Evolutionary conservation across 2,797 vertebrate genomes (phyloP).

Genomic region (Malacoctenus gilli): DNA sequence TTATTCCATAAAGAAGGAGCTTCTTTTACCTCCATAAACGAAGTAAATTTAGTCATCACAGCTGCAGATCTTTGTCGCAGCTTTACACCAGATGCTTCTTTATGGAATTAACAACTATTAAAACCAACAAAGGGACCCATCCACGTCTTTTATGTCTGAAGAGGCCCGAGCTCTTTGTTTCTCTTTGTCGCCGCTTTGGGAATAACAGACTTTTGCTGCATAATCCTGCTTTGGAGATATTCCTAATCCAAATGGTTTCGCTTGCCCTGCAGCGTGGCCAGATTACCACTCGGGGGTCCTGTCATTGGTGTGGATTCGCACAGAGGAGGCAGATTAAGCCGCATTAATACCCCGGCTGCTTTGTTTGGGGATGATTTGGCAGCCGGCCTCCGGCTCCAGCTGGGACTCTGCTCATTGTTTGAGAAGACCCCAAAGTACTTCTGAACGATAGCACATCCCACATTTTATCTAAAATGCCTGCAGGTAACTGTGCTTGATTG

Average conservation of each 20-base stretch:
- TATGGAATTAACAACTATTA: not conserved
- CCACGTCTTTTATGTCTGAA: not conserved
- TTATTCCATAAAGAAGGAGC: no score
- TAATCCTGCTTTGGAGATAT: conserved; percentile 47
- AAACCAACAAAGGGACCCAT: not conserved
- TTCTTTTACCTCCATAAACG: no score
- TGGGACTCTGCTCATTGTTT: conserved; percentile 10
- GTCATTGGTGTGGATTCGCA: conserved; percentile 14
- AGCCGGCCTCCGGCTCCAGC: not conserved
- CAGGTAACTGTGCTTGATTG: not conserved
- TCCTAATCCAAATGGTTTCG: conserved; percentile 56
- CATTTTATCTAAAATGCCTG: not conserved
- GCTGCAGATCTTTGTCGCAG: not conserved
- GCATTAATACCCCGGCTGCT: conserved; percentile 38
- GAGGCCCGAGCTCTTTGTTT: conserved; percentile 10
- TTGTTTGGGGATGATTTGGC: conserved; percentile 40
- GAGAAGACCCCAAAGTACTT: conserved; percentile 4
- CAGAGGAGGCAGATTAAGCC: conserved; percentile 45
- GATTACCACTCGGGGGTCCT: conserved; percentile 36
- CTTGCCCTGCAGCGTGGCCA: conserved; percentile 27
- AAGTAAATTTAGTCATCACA: not conserved
- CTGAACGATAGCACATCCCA: not conserved
- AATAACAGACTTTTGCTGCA: conserved; percentile 35
- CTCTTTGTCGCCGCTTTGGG: conserved; percentile 30
- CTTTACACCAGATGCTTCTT: not conserved